Conservation (phyloP, 2,888 invertebrate genomes). For the Argynnis bischoffii region DNA sequence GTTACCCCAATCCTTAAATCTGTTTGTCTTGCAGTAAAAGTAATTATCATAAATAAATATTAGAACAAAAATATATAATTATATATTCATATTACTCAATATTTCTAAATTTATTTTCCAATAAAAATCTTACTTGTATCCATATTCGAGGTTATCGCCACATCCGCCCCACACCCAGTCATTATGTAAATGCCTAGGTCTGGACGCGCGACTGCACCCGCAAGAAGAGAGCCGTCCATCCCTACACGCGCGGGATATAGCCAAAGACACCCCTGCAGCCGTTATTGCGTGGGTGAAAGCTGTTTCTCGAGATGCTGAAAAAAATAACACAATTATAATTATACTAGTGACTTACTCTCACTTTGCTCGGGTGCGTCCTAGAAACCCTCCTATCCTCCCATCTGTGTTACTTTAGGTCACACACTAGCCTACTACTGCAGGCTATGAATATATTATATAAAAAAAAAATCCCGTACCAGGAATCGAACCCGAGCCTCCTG, state of each 20-base stretch:
- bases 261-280: conserved; percentile 93
- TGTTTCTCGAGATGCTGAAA: conserved; percentile 90
- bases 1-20: too few relatives aligned
- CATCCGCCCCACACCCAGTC: conserved; percentile 99
- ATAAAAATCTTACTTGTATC: conserved; percentile 89
- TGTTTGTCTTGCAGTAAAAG: too few relatives aligned
- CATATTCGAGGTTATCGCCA: conserved; percentile 98
- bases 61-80: background rate
- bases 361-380: too few relatives aligned
- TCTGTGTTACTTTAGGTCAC: too few relatives aligned
- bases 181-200: conserved; percentile 91
- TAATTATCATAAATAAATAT: too few relatives aligned
- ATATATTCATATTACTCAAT: background rate
- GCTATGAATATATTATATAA: too few relatives aligned
- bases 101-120: background rate
- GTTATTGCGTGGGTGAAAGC: conserved; percentile 96
- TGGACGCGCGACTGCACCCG: conserved; percentile 91
- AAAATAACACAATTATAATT: background rate
- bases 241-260: conserved; percentile 94
- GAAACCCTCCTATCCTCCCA: too few relatives aligned
- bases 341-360: too few relatives aligned
- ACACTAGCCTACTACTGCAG: too few relatives aligned
- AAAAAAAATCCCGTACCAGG: conserved; percentile 83
- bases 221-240: conserved; percentile 95
- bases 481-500: conserved; percentile 89